Evolutionary conservation across 2,888 invertebrate genomes (phyloP), one percentile per base, ranked within the genome.

Genomic region (Patella depressa): DNA sequence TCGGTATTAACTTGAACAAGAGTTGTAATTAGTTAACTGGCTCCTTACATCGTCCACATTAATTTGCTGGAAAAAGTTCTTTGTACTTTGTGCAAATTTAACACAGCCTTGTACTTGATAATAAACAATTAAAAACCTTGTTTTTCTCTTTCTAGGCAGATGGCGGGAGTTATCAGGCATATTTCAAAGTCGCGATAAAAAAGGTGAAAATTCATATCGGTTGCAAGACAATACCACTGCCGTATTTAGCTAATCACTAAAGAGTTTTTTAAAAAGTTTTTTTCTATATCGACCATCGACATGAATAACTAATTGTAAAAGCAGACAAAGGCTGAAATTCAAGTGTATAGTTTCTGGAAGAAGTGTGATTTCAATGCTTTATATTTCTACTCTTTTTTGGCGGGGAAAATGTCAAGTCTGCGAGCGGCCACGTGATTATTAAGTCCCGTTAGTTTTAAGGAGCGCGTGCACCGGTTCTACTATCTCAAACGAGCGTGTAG

Each of bases 101-200:
- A 65, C 65, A 24, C 65, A 19, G 65, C 19, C 45, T 45, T 45
- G 65, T 65, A 24, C 24, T 65, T 65, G 65, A 65, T 65, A 65
- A 65, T 65, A 19, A 65, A 65, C 65, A 24, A 24, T 65, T 65
- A 65, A 24, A 45, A 24, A 65, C 65, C 19, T 19, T 65, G 65
- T 65, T 65, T 65, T 65, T 65, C 24, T 65, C 65, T 65, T 24
- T 65, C 65, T 24, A 65, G 65, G 65, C 65, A 65, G 65, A 65
- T 65, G 65, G 65, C 65, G 24, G 65, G 14, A 24, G 24, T 24
- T 65, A 65, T 65, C 65, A 65, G 65, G 65, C 65, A 65, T 65
- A 65, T 65, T 65, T 65, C 65, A 65, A 65, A 65, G 24, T 24
- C 65, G 19, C 65, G 19, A 24, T 24, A 65, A 24, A 65, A 65